Conservation (phyloP, 2,888 invertebrate genomes). For the Malthinus flaveolus region DNA sequence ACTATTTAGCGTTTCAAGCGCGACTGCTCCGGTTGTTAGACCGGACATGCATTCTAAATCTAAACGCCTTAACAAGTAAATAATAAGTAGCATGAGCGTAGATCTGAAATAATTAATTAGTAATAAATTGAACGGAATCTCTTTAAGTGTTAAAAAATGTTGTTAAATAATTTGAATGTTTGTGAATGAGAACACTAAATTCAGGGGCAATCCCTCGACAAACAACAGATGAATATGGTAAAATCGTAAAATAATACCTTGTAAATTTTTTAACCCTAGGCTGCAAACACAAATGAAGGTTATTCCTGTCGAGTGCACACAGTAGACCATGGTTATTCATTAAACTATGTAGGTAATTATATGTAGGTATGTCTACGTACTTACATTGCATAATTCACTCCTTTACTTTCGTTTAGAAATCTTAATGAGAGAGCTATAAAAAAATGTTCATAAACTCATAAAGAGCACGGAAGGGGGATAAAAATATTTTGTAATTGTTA, state of each 20-base stretch:
- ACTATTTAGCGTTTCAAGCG: slow-evolving; percentile 51
- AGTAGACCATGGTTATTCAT: slow-evolving; percentile 33
- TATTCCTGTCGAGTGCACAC: slow-evolving; percentile 40
- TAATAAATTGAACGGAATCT: slow-evolving; percentile 17
- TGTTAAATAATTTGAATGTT: no score
- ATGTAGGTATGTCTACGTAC: slow-evolving; percentile 18
- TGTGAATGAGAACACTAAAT: slow-evolving; percentile 8
- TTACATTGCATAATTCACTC: slow-evolving; percentile 21
- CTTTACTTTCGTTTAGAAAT: slow-evolving; percentile 17
- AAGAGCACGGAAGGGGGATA: no score
- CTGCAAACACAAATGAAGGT: slow-evolving; percentile 38
- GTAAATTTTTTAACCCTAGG: slow-evolving; percentile 32
- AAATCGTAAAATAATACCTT: neutral
- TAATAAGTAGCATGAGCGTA: slow-evolving; percentile 18
- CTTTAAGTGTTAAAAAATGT: no score
- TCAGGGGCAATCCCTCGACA: neutral
- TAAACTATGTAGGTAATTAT: slow-evolving; percentile 29
- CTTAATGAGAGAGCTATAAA: no score
- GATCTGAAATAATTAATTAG: slow-evolving; percentile 12
- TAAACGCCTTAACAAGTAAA: slow-evolving; percentile 31
- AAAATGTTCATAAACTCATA: no score
- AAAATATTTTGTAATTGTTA: no score
- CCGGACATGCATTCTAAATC: slow-evolving; percentile 50
- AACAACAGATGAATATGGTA: neutral
- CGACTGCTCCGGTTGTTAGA: slow-evolving; percentile 49